A percentile compares a stretch with the other conserved stretches of the same genome.
Conservation (phyloP, 1,140 invertebrate species). For the Temnothorax nylanderi region DNA sequence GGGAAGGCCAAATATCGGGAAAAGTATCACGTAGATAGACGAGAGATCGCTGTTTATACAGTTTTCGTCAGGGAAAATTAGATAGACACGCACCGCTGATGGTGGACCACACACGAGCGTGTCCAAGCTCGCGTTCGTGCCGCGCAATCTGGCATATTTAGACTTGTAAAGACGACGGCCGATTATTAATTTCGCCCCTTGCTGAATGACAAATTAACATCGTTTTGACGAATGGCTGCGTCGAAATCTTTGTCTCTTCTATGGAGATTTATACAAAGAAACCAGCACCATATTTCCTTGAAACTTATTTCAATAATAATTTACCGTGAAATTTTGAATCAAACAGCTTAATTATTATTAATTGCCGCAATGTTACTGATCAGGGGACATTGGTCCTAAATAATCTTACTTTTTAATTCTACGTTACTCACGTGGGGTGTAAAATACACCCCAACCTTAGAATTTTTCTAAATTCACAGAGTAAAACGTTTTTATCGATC, state of each 20-base stretch:
- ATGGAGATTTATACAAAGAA: background rate
- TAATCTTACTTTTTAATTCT: background rate
- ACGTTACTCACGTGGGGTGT: too few relatives aligned
- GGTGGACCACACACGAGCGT: constrained; percentile 18
- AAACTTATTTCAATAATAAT: background rate
- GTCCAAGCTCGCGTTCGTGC: background rate
- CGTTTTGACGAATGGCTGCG: background rate
- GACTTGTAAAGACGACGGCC: constrained; percentile 1
- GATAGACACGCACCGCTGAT: background rate
- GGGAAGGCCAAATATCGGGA: background rate
- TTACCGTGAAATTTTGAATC: background rate
- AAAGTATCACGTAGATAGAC: background rate
- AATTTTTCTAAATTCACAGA: too few relatives aligned
- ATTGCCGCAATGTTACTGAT: background rate
- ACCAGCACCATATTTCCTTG: background rate
- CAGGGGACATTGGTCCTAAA: background rate
- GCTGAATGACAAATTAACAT: background rate
- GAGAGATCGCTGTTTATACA: constrained; percentile 22
- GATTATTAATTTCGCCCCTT: constrained; percentile 19
- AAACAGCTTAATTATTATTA: background rate
- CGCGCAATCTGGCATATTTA: constrained; percentile 13
- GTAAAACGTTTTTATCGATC: too few relatives aligned
- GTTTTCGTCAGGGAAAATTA: constrained; percentile 34
- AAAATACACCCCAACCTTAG: too few relatives aligned
- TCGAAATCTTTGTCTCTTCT: background rate